Evolutionary conservation across 2,888 invertebrate species (phyloP), one percentile per base, ranked within the genome.

Genomic region (Aelia acuminata): DNA sequence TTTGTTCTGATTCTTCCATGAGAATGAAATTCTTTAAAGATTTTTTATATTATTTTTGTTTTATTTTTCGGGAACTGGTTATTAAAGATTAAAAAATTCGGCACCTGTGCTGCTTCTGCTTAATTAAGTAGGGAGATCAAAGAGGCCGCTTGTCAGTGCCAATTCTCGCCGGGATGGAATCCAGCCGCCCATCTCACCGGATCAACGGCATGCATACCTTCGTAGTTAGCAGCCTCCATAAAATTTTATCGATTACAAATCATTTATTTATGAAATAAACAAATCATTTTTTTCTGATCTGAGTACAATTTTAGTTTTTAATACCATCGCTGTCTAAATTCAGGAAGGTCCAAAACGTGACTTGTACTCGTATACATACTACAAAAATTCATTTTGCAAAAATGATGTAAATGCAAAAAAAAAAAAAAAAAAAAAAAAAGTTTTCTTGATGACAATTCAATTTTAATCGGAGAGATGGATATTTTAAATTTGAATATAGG

Each of bases 61-160:
- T 63, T 31, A 15, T 63, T 70, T 7, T 11, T 57, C 18, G 35
- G 63, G 35, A 70, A 70, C 63, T 18, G 35, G 63, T 70, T 70
- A 70, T 70, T 70, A 70, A 70, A 70, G 31, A 70, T 70, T 70
- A 70, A 70, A 70, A 70, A 35, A 70, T 18, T 70, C 35, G 63
- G 35, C 63, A 70, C 63, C 63, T 70, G 31, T 70, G 63, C 35
- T 35, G 63, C 63, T 70, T 70, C 35, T 35, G 63, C 63, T 35
- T 70, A 70, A 70, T 70, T 70, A 70, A 35, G 35, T 35, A 70
- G 15, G 1, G 35, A 18, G 31, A 70, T 70, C 31, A 70, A 70
- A 70, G 63, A 70, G 1, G 35, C 63, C 63, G 63, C 31, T 26
- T 70, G 63, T 70, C 63, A 70, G 63, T 35, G 63, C 63, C 63